Conservation (phyloP, 2,888 invertebrate genomes). For the Dascillus cervinus region DNA sequence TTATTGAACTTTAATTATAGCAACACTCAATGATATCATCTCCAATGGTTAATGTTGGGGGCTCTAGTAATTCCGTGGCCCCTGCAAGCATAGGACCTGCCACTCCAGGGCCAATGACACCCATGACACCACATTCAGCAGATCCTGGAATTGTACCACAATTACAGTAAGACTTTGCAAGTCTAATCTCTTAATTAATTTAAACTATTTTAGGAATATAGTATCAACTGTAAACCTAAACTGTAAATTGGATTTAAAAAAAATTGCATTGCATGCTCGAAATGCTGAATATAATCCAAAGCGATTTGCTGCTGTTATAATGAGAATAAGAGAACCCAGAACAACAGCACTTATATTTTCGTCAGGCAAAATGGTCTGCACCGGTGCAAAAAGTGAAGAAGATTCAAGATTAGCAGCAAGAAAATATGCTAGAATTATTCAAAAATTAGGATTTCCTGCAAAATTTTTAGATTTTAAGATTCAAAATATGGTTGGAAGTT, state of each 20-base stretch:
- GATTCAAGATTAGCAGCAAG: conserved; percentile 69
- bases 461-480: conserved; percentile 76
- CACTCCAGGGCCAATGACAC: conserved; percentile 73
- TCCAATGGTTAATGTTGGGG: conserved; percentile 62
- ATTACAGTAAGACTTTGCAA: conserved; percentile 63
- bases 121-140: conserved; percentile 87
- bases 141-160: conserved; percentile 93
- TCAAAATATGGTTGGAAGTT: conserved; percentile 82
- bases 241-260: conserved; percentile 91
- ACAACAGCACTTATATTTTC: conserved; percentile 80
- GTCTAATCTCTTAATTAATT: conserved; percentile 1
- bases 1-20: conserved; percentile 46
- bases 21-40: conserved; percentile 73
- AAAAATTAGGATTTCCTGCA: conserved; percentile 70
- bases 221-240: conserved; percentile 96
- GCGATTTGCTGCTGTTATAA: conserved; percentile 97
- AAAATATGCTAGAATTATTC: conserved; percentile 76
- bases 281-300: conserved; percentile 99
- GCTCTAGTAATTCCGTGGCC: conserved; percentile 52
- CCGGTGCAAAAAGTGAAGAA: conserved; percentile 79
- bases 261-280: conserved; percentile 93
- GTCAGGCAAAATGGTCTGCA: conserved; percentile 83
- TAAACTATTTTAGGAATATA: conserved; percentile 70
- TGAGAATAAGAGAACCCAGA: conserved; percentile 85
- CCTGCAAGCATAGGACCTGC: conserved; percentile 64